These are phyloP conservation scores for Nomada ruficornis DNA, from an alignment of 2,888 invertebrate genomes.

Conservation along the genomic window DNA sequence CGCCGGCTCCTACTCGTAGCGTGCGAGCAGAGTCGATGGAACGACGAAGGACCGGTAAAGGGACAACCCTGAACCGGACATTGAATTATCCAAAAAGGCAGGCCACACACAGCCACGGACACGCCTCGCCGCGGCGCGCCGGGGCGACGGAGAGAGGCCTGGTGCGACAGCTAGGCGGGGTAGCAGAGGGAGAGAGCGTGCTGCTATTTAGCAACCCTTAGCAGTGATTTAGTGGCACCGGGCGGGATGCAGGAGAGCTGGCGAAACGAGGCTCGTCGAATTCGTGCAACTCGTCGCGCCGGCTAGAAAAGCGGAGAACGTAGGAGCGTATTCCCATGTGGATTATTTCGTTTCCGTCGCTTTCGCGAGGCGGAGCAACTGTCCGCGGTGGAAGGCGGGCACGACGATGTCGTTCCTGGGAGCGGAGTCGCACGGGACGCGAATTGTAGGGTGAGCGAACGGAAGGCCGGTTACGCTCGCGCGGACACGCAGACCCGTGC, in stretches of 20 bases:
- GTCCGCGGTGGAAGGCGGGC: no score
- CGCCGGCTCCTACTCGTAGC: not conserved
- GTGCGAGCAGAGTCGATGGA: constrained; percentile 20
- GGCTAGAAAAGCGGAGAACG: constrained; percentile 44
- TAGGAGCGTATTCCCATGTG: constrained; percentile 54
- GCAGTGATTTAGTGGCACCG: constrained; percentile 80
- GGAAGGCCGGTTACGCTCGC: not conserved
- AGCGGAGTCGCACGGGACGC: constrained; percentile 58
- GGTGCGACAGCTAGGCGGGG: not conserved
- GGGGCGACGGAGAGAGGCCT: constrained; percentile 7
- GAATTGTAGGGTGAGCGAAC: not conserved
- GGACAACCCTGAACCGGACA: constrained; percentile 54
- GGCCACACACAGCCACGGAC: constrained; percentile 60
- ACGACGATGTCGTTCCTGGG: no score
- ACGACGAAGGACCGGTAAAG: constrained; percentile 26
- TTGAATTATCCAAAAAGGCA: constrained; percentile 49
- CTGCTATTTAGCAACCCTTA: constrained; percentile 83
- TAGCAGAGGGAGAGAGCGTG: constrained; percentile 49
- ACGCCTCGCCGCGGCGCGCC: constrained; percentile 69
- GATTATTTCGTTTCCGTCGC: no score
- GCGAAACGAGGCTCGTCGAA: constrained; percentile 72
- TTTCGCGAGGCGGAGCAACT: no score
- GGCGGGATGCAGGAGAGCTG: constrained; percentile 50
- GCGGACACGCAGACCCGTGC: not conserved
- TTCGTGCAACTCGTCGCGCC: constrained; percentile 58